These are phyloP conservation scores for Xestobium rufovillosum DNA, from an alignment of 2,888 invertebrate genomes.

Conservation along the genomic window DNA sequence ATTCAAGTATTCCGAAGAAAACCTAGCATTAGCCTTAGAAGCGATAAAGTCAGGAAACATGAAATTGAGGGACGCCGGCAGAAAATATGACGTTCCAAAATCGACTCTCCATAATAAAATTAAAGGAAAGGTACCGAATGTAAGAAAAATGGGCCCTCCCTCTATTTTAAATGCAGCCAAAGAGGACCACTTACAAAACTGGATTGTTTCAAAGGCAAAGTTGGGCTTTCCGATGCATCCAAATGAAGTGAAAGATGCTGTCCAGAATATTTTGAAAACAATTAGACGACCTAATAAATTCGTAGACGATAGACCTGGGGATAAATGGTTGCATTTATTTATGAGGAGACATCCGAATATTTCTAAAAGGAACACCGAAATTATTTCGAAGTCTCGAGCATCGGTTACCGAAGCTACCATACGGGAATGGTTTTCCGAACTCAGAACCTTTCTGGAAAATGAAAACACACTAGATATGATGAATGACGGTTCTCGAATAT, in stretches of 20 bases:
- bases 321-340: conserved; percentile 27
- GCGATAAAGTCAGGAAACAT: conserved; percentile 4
- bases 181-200: conserved; percentile 1
- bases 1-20: conserved; percentile 6
- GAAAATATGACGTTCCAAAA: conserved; percentile 15
- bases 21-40: neutral
- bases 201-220: too few relatives aligned
- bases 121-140: conserved; percentile 7
- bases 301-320: too few relatives aligned
- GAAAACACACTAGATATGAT: too few relatives aligned
- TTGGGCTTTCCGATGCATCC: too few relatives aligned
- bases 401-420: too few relatives aligned
- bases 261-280: conserved; percentile 13
- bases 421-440: conserved; percentile 23
- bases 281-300: conserved; percentile 22
- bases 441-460: too few relatives aligned
- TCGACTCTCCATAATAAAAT: too few relatives aligned
- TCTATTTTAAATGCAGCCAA: neutral
- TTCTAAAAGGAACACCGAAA: too few relatives aligned
- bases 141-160: conserved; percentile 13
- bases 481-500: too few relatives aligned
- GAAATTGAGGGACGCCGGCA: conserved; percentile 7
- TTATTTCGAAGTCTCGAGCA: conserved; percentile 23
- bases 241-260: conserved; percentile 25
- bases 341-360: conserved; percentile 25